A percentile compares a stretch with the other conserved stretches of the same genome.
These are phyloP conservation scores for Porites rus DNA, from an alignment of 92 coral and sea anemone genomes.

Conservation along the genomic window DNA sequence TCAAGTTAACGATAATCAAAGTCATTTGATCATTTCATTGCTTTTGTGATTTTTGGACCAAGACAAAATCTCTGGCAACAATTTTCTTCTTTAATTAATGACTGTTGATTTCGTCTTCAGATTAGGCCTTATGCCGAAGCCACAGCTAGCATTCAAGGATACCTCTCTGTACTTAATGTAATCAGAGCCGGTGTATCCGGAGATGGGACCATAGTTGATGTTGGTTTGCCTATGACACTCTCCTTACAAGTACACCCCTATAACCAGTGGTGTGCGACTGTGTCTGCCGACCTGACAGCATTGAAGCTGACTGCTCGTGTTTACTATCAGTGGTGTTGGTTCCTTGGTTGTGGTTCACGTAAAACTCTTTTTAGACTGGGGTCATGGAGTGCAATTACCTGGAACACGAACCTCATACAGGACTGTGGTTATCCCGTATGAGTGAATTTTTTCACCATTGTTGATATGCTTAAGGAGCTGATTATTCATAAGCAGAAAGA, in stretches of 20 bases:
- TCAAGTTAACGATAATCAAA: not conserved
- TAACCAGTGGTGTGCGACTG: not conserved
- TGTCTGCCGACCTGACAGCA: conserved; percentile 25
- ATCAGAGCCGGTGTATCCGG: conserved; percentile 16
- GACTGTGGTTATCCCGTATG: not conserved
- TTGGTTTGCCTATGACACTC: conserved; percentile 17
- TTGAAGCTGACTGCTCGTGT: conserved; percentile 10
- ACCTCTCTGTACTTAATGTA: not conserved
- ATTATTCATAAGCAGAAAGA: too few relatives aligned
- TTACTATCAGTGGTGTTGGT: not conserved
- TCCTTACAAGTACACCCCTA: not conserved
- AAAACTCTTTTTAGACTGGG: not conserved
- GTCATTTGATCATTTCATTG: not conserved
- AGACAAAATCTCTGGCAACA: not conserved
- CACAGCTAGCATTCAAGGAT: conserved; percentile 20
- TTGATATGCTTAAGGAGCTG: too few relatives aligned
- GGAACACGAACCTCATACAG: not conserved
- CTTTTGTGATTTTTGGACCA: not conserved
- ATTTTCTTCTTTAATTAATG: not conserved
- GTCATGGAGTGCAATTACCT: not conserved
- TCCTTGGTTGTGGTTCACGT: not conserved
- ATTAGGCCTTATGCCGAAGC: conserved; percentile 10
- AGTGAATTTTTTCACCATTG: too few relatives aligned
- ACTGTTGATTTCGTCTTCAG: conserved; percentile 11
- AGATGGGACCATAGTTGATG: conserved; percentile 11